Conservation (phyloP, 2,113 vertebrate species). For the Suncus etruscus region DNA sequence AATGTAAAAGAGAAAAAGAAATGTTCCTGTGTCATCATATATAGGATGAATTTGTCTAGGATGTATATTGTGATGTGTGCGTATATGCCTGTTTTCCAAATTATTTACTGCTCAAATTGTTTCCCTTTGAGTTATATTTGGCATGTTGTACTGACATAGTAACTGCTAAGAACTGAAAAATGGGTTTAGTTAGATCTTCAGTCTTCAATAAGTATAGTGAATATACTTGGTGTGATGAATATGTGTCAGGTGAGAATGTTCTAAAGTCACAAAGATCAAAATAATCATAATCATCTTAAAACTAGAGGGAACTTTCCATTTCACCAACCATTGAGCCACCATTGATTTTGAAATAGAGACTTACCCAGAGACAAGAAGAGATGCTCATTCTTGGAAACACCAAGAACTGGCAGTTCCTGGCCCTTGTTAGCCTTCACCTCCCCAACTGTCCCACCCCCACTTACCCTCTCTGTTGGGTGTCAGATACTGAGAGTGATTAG, state of each 20-base stretch:
- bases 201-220: not conserved
- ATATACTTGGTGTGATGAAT: not conserved
- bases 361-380: not conserved
- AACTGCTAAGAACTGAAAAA: no score
- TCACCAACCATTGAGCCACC: not conserved
- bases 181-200: not conserved
- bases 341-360: not conserved
- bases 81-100: not conserved
- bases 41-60: not conserved
- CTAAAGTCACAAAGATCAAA: not conserved
- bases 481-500: not conserved
- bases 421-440: not conserved
- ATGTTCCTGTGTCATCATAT: no score
- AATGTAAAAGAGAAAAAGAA: no score
- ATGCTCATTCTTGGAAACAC: fast-evolving
- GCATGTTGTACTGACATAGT: not conserved
- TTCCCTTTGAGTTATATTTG: not conserved
- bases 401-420: no score
- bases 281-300: not conserved
- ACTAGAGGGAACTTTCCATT: not conserved
- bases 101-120: not conserved
- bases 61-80: no score
- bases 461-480: not conserved
- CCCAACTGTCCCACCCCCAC: not conserved
- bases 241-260: not conserved